Conservation (phyloP, 2,888 invertebrate species). For the Dysmachus trigonus region DNA sequence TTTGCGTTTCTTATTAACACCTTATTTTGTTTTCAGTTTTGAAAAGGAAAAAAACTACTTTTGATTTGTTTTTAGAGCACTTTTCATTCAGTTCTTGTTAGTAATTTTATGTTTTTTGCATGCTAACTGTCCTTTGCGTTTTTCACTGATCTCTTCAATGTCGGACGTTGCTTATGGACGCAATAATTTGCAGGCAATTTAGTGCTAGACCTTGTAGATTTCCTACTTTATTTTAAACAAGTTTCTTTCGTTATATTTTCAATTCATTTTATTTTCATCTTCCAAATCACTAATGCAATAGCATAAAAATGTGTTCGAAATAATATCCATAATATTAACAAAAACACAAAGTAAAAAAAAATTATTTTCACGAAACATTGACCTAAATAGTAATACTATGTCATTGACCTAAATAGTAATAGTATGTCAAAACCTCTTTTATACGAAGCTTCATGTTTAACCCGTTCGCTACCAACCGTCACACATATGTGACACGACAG, state of each 20-base stretch:
- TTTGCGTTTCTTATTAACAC: slow-evolving; percentile 36
- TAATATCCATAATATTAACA: neutral
- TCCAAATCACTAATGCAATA: neutral
- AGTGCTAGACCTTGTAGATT: neutral
- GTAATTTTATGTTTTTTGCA: slow-evolving; percentile 30
- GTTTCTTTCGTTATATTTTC: neutral
- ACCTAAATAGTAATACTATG: no score
- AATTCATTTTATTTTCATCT: neutral
- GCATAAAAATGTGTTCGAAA: neutral
- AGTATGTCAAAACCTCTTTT: no score
- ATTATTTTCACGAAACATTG: neutral
- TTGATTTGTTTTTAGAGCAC: slow-evolving; percentile 41
- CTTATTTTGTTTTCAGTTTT: slow-evolving; percentile 43
- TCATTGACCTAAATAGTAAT: no score
- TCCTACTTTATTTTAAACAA: neutral
- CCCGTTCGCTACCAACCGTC: no score
- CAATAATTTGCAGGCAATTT: slow-evolving; percentile 34
- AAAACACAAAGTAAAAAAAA: neutral
- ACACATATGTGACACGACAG: no score
- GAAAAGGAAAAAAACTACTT: neutral
- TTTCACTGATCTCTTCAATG: slow-evolving; percentile 12
- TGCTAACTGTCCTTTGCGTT: slow-evolving; percentile 43
- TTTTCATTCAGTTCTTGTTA: slow-evolving; percentile 44
- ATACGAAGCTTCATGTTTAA: no score
- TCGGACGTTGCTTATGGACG: slow-evolving; percentile 41